Base-by-base conservation (phyloP, 2,113 vertebrate species). In the Copsychus sechellarum region DNA sequence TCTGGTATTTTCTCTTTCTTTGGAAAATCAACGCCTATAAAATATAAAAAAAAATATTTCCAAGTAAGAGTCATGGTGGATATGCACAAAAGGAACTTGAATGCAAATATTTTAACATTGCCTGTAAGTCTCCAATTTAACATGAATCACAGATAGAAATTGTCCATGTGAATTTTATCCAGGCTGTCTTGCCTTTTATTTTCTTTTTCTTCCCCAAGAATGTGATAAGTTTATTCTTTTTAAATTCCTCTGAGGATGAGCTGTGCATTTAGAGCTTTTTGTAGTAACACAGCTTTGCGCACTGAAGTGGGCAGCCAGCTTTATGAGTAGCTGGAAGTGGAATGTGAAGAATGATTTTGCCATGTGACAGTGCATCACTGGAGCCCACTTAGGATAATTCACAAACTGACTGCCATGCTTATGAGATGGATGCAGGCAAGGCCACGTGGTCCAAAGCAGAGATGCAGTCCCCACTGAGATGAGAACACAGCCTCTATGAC, bases 181-280 rank as follows among this genome's bases (percentile, higher is more conserved):
- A 65, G 51, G 28, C 81, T 86, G 26, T 69, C 84, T 67, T 81
- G 50, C 45, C 38, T 47, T 20, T 54, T 53, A 31, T 60, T 57
- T 38, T 53, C 48, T 38, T 87, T 69, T 43, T 9, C 3, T 47
- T 15, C 1, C 13, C 48, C 86, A 96, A 93, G 93, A 97, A 96
- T 96, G 84, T 95, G 92, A 77, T 91, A 95, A 87, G 90, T 97
- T 95, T 96, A 93, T 93, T 96, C 92, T 87, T 95, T 89, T 95
- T 50, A 89, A 97, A 95, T 95, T 90, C 93, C 78, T 93, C 71
- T 93, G 84, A 88, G 90, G 82, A 95, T 73, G 50, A 93, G 45
- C 33, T 86, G 64, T 83, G 88, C 34, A 1, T 95, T 94, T 91
- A 78, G 69, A 82, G 90, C 84, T 96, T 93, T 93, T 94, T 96